These are phyloP conservation scores for Corbicula japonica DNA, from an alignment of 2,888 invertebrate genomes.

Conservation along the genomic window DNA sequence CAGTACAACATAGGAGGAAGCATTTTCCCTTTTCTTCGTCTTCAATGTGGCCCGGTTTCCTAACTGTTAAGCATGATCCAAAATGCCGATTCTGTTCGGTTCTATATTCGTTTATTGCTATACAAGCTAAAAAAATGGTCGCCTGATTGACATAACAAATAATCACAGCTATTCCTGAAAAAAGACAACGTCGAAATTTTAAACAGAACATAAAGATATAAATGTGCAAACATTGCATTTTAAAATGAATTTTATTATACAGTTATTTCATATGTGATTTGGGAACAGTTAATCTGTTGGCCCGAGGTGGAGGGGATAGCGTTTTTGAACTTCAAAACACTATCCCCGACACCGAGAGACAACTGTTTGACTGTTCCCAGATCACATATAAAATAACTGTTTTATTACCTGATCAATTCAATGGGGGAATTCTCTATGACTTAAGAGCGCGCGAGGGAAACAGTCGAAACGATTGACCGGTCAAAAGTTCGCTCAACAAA, in stretches of 20 bases:
- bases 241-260: background rate
- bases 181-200: background rate
- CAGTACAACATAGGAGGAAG: constrained; percentile 83
- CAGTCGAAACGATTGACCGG: no score
- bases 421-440: no score
- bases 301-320: no score
- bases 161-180: constrained; percentile 79
- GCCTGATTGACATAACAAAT: constrained; percentile 82
- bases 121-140: constrained; percentile 79
- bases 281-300: no score
- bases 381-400: no score
- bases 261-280: background rate
- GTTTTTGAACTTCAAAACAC: no score
- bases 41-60: no score
- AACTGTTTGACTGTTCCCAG: no score
- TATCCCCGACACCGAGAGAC: no score
- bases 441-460: no score
- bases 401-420: no score
- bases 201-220: background rate
- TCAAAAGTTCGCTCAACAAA: no score
- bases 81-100: constrained; percentile 71
- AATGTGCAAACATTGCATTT: background rate
- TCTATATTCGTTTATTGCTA: constrained; percentile 78
- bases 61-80: constrained; percentile 64
- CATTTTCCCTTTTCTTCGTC: constrained; percentile 59